phyloP scores from a whole-genome alignment of 2,113 vertebrate species.

The Dipodomys spectabilis region DNA sequence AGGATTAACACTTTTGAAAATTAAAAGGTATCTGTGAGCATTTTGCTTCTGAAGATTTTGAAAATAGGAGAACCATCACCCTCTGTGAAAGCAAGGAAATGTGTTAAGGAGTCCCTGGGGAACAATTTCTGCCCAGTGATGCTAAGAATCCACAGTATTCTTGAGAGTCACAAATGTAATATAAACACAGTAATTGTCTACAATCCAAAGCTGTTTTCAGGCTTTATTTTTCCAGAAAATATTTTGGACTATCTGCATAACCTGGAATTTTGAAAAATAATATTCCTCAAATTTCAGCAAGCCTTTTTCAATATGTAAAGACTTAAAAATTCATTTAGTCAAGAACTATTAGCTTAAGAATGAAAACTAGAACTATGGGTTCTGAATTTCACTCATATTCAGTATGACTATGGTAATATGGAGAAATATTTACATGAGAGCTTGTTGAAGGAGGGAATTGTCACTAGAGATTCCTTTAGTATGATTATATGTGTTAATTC shows the following conservation, averaged over 20 bases:
- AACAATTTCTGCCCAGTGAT: background rate
- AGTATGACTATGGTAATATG: background rate
- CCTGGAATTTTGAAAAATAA: conserved; percentile 1
- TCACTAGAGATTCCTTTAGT: conserved; percentile 34
- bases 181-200: conserved; percentile 22
- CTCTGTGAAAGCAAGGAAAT: background rate
- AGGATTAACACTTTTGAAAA: conserved; percentile 4
- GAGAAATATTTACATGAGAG: conserved; percentile 1
- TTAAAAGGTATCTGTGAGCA: background rate
- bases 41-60: background rate
- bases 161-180: background rate
- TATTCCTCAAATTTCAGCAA: conserved; percentile 8
- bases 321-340: background rate
- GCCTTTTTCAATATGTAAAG: background rate
- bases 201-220: conserved; percentile 34
- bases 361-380: background rate
- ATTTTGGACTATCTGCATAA: conserved; percentile 6
- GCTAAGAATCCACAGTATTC: background rate
- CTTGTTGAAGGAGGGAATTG: conserved; percentile 5
- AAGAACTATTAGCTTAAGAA: background rate
- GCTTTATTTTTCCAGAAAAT: background rate
- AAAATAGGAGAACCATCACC: background rate
- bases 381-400: conserved; percentile 21
- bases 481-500: conserved; percentile 9
- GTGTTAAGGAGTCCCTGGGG: background rate